Evolutionary conservation across 23 tunicate genomes (phyloP).

Genomic region (Trididemnum clinides): DNA sequence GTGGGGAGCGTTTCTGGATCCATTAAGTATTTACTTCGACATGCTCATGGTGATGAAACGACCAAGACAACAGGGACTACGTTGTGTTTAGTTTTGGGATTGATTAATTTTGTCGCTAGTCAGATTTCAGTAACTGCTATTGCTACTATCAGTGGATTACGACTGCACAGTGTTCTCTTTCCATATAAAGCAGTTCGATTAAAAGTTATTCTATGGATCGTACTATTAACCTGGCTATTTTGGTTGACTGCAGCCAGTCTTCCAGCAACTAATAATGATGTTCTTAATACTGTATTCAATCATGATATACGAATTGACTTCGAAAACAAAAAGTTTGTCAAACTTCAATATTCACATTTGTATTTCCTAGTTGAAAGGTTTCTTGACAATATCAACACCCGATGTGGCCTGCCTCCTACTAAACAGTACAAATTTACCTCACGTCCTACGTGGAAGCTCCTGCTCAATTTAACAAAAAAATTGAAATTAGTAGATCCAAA

Average conservation of each 20-base stretch:
- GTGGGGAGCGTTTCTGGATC: neutral
- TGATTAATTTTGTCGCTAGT: conserved; percentile 17
- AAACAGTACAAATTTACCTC: neutral
- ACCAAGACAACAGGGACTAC: neutral
- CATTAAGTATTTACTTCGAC: neutral
- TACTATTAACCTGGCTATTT: conserved; percentile 9
- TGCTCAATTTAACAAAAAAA: neutral
- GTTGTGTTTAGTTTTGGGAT: neutral
- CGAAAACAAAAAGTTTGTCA: neutral
- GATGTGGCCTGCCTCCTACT: neutral
- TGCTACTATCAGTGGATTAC: neutral
- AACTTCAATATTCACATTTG: neutral
- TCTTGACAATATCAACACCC: neutral
- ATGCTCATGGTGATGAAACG: neutral
- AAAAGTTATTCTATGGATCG: neutral
- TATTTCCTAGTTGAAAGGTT: neutral
- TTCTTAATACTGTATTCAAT: neutral
- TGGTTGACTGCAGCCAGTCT: neutral
- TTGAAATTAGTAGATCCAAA: neutral
- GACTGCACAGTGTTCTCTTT: neutral
- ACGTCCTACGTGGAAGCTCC: neutral
- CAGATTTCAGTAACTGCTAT: conserved; percentile 34
- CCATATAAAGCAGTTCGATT: conserved; percentile 10
- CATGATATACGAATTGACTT: neutral
- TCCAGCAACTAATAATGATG: neutral